These are phyloP conservation scores for Drosophila bifasciata DNA, from an alignment of 1,140 invertebrate species.

Conservation along the genomic window DNA sequence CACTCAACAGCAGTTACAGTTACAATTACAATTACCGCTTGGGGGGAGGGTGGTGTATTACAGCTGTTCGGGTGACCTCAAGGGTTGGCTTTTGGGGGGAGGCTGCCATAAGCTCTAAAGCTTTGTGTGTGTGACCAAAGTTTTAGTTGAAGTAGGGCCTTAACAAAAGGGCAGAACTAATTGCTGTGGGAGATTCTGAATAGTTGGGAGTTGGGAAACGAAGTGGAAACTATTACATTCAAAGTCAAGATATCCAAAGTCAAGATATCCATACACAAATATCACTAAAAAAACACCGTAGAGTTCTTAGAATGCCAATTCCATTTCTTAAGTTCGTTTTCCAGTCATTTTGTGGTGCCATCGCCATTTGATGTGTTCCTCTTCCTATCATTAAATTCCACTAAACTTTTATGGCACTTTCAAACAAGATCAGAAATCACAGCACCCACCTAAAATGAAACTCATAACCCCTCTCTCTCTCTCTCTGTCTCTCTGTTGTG, in stretches of 20 bases:
- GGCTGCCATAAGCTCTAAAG: constrained; percentile 1
- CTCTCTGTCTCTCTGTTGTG: background rate
- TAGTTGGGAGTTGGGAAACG: background rate
- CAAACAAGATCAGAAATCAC: background rate
- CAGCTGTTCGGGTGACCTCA: constrained; percentile 21
- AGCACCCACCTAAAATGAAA: background rate
- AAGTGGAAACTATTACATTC: no score
- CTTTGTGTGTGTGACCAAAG: constrained; percentile 46
- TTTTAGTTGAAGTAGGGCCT: constrained; percentile 27
- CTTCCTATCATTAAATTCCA: no score
- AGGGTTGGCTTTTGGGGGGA: constrained; percentile 19
- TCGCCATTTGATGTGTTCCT: no score
- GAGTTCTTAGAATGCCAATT: no score
- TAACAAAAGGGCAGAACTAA: background rate
- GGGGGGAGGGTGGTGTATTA: no score
- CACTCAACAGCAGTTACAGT: constrained; percentile 35
- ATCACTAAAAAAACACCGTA: no score
- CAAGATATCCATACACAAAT: no score
- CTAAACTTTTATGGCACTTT: no score
- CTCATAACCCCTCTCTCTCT: constrained; percentile 14
- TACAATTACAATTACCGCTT: constrained; percentile 48
- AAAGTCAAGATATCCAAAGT: no score
- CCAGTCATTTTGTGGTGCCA: background rate
- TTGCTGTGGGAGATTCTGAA: constrained; percentile 4
- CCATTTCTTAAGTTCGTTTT: background rate